Conservation (phyloP, 2,113 vertebrate species). For the Illadopsis cleaveri region DNA sequence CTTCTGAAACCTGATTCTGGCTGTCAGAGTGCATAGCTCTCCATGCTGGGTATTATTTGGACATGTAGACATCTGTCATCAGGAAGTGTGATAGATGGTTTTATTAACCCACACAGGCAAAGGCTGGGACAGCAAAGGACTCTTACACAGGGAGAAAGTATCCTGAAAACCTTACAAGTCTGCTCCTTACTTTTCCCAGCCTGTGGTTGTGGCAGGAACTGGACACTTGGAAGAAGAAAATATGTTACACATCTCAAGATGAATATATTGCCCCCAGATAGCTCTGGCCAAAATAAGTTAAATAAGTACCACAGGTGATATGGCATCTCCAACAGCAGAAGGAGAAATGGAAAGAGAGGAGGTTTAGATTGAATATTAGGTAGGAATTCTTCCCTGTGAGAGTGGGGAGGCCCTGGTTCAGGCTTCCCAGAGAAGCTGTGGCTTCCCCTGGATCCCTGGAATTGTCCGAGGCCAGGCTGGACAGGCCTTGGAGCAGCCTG, state of each 20-base stretch:
- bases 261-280: rapidly evolving
- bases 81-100: conserved; percentile 75
- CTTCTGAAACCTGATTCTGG: conserved; percentile 67
- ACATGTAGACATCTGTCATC: conserved; percentile 74
- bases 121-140: conserved; percentile 62
- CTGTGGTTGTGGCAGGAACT: not conserved
- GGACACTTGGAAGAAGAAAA: not conserved
- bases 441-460: not conserved
- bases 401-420: rapidly evolving
- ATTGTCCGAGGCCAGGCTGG: not conserved
- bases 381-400: not conserved
- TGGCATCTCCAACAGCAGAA: not conserved
- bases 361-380: not conserved
- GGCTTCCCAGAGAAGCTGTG: not conserved
- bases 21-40: conserved; percentile 54
- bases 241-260: not conserved
- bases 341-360: not conserved
- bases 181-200: not conserved
- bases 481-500: rapidly evolving
- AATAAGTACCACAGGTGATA: not conserved
- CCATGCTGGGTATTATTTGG: conserved; percentile 61
- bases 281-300: not conserved
- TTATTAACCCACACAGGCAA: conserved; percentile 71
- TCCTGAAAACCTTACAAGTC: conserved; percentile 22
- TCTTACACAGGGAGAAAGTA: conserved; percentile 20